Base-by-base conservation (phyloP, 35 echinoderm and acorn worm species). In the Heliocidaris tuberculata region DNA sequence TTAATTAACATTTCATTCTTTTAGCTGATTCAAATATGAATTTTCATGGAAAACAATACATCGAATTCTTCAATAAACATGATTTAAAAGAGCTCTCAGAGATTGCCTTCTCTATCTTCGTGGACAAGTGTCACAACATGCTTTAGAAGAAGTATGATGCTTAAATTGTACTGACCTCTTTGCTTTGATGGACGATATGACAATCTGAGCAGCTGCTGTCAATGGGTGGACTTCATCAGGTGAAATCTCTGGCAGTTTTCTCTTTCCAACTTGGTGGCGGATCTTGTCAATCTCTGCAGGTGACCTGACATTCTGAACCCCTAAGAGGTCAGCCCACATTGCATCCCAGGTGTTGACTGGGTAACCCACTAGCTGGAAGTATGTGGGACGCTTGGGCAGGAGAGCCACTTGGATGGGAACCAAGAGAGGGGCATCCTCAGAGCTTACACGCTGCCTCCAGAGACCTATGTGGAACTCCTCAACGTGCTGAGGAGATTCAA, bases 401-500 rank as follows among this genome's bases (percentile, higher is more conserved):
- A 35, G 94, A 87, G 96, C 94, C 9, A 99, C 65, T n/a, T 93
- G 95, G 48, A 99, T 86, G 0, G 98, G 98, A 31, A 97, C 96
- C 19, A 99, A 91, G 30, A 99, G 95, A 19, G 95, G 96, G 0
- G 96, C 90, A 16, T 86, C 47, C 19, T 49, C 90, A 6, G 85
- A 90, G 47, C 88, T 61, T 0, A 47, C 93, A n/a, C 98, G 93
- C 91, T 97, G 95, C n/a, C 98, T 78, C 78, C 96, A 97, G 16
- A 99, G 93, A n/a, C 95, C 96, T 27, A 97, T 97, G 95, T 99
- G 96, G 30, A 99, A 95, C 59, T 99, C 98, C 95, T 99, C 98
- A 17, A 97, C 94, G 21, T 97, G 97, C 50, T 97, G 93, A 30
- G 95, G 95, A 7, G 98, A 99, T 32, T 99, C 98, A 0, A 96